Evolutionary conservation across 2,797 vertebrate genomes (phyloP).

Genomic region (Rhinichthys osculus): DNA sequence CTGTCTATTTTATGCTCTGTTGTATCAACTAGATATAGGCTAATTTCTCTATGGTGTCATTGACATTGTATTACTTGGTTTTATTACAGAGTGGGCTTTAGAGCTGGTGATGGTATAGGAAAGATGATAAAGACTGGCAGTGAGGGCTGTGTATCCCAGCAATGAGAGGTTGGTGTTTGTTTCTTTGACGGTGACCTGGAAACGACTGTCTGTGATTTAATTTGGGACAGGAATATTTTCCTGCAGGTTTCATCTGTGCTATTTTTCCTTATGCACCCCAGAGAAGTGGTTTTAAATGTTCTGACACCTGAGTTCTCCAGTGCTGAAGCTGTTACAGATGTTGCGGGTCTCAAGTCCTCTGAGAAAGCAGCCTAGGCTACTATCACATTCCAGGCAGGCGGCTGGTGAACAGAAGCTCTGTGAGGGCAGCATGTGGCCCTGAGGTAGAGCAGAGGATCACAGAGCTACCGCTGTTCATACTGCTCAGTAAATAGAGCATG

Average conservation of each 20-base stretch:
- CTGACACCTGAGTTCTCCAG: conserved; percentile 52
- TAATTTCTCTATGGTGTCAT: conserved; percentile 26
- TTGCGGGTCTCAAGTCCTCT: conserved; percentile 40
- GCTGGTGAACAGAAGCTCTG: conserved; percentile 39
- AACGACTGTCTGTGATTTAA: conserved; percentile 45
- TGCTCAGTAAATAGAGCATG: conserved; percentile 48
- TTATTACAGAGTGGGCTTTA: conserved; percentile 27
- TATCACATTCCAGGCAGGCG: conserved; percentile 50
- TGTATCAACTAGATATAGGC: conserved; percentile 6
- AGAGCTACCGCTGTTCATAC: conserved; percentile 27
- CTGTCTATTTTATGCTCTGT: conserved; percentile 12
- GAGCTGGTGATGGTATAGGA: conserved; percentile 23
- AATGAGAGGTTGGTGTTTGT: background rate
- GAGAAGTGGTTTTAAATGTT: conserved; percentile 54
- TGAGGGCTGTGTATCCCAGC: background rate
- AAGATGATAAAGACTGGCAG: conserved; percentile 3
- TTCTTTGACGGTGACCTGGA: conserved; percentile 4
- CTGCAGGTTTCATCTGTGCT: conserved; percentile 16
- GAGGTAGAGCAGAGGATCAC: conserved; percentile 31
- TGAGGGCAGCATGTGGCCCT: conserved; percentile 44
- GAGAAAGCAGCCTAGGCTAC: conserved; percentile 33
- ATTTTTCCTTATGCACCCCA: background rate
- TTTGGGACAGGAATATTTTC: conserved; percentile 20
- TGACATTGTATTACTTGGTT: conserved; percentile 23
- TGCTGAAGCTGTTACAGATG: conserved; percentile 45